Conservation (phyloP, 2,888 invertebrate species). For the Plutella xylostella region DNA sequence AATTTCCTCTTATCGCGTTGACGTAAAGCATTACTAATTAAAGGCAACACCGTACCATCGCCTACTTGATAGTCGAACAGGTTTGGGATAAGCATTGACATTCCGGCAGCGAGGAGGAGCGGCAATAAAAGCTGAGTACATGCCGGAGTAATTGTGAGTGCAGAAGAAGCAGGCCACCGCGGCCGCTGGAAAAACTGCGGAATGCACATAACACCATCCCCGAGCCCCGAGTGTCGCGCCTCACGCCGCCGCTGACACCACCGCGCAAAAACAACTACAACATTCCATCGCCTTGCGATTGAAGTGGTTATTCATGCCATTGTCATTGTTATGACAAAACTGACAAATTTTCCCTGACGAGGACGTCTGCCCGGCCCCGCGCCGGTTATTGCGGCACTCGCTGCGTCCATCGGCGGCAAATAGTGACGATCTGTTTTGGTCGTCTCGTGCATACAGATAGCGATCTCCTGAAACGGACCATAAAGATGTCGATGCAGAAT, state of each 20-base stretch:
- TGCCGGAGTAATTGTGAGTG: not conserved
- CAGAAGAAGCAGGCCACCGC: not conserved
- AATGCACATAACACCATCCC: conserved; percentile 2
- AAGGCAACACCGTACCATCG: too few species aligned
- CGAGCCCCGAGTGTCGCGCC: conserved; percentile 26
- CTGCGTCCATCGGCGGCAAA: not conserved
- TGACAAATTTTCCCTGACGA: conserved; percentile 1
- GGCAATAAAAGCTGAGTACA: conserved; percentile 6
- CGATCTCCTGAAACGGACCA: not conserved
- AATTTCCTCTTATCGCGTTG: too few species aligned
- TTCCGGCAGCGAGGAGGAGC: conserved; percentile 1
- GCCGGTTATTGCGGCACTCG: not conserved
- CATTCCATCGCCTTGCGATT: conserved; percentile 36
- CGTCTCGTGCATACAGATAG: not conserved
- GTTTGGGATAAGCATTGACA: not conserved
- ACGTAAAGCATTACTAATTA: too few species aligned
- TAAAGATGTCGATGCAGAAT: not conserved
- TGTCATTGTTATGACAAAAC: conserved; percentile 1
- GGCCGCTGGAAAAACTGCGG: conserved; percentile 4
- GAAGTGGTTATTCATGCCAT: conserved; percentile 29
- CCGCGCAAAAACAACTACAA: conserved; percentile 28
- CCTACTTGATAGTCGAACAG: too few species aligned
- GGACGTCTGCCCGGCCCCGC: not conserved
- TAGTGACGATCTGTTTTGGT: not conserved
- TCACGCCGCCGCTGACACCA: conserved; percentile 39